Base-by-base conservation (phyloP, 1,140 invertebrate species). In the Melitaea cinxia region DNA sequence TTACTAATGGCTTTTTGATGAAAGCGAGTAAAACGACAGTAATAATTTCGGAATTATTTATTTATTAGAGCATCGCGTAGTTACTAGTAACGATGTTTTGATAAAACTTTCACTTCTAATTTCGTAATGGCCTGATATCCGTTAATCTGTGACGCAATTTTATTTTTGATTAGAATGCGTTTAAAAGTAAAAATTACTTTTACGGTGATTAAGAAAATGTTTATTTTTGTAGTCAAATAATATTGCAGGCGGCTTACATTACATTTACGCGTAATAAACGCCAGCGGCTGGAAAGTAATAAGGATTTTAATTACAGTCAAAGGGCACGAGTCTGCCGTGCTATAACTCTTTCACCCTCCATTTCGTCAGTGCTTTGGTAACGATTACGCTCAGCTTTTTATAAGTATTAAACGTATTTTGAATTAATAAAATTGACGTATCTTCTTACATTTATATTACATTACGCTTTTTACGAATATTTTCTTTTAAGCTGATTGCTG, bases 91-190 rank as follows among this genome's bases (percentile, higher is more conserved):
- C 24, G 15, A 19, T 2, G 42, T 17, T 56, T 56, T 56, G 37
- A 56, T 56, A 37, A 56, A 33, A 56, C 54, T 56, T 56, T 56
- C 54, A 56, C 54, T 26, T 42, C 23, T 23, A 42, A 56, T 56
- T 42, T 56, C 39, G 23, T 3, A 10, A 15, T 42, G 21, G 42
- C 12, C 24, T 26, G 54, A 23, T 45, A 19, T 45, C 15, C 42
- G 42, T 19, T 45, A 21, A 21, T 19, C 9, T 6, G 12, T 47
- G 42, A 47, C 42, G 42, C 10, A 47, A 47, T 19, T 45, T 24
- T 47, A 12, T 23, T 23, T 9, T n/a, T n/a, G 1, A 6, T 4
- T 7, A 47, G 23, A 47, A 14, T 47, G 10, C 4, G 2, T 15
- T 17, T 47, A 23, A 47, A 47, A 47, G 30, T 1, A 9, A 10